A percentile compares a stretch with the other conserved stretches of the same genome.
These are phyloP conservation scores for Pyrgilauda ruficollis DNA, from an alignment of 2,113 vertebrate species.

Conservation along the genomic window DNA sequence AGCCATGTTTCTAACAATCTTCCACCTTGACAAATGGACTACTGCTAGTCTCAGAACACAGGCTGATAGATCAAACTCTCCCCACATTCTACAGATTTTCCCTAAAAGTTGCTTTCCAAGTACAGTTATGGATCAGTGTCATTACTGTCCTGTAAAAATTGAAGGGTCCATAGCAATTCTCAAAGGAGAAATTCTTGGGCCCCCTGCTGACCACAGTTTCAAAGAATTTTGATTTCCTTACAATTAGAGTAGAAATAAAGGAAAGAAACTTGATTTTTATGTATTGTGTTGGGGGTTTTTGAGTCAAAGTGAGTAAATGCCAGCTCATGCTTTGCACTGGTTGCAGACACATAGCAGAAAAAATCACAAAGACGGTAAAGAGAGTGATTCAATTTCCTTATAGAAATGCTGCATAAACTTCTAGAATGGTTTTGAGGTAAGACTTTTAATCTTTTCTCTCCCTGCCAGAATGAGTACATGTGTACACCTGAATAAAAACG, in stretches of 20 bases:
- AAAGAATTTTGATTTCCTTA: not conserved
- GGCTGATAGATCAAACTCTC: not conserved
- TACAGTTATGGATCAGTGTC: not conserved
- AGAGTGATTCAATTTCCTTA: not conserved
- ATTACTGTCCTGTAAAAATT: not conserved
- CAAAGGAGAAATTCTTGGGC: not conserved
- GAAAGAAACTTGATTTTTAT: not conserved
- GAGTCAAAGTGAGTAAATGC: not conserved
- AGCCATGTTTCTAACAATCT: not conserved
- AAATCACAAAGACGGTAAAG: not conserved
- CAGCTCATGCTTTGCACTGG: not conserved
- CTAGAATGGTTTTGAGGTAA: not conserved
- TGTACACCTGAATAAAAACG: not conserved
- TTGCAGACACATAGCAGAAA: not conserved
- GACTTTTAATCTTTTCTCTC: not conserved
- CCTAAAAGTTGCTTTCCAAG: not conserved
- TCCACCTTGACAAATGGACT: not conserved
- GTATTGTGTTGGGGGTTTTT: not conserved
- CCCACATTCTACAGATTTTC: not conserved
- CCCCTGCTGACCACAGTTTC: not conserved
- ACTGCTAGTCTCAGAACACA: not conserved
- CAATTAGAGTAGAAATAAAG: not conserved
- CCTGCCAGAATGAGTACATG: not conserved
- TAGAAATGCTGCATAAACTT: not conserved
- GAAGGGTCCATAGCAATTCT: not conserved